Evolutionary conservation across 1,140 invertebrate species (phyloP).

Genomic region (Bemisia tabaci): DNA sequence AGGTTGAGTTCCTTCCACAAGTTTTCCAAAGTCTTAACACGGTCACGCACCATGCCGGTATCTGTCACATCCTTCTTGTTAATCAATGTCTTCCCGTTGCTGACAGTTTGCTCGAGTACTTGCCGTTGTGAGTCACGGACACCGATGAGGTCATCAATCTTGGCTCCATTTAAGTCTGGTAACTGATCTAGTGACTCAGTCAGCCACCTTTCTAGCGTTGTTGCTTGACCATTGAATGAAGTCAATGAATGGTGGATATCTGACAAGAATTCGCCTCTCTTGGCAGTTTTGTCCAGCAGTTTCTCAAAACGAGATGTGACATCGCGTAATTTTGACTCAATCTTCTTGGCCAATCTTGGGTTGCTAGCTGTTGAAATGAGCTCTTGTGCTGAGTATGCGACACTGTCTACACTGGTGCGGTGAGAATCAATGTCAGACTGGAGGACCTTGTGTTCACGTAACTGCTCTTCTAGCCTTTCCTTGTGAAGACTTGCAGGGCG

Average conservation of each 20-base stretch:
- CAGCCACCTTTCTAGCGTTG: conserved; percentile 55
- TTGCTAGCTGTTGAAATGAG: conserved; percentile 68
- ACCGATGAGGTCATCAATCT: conserved; percentile 35
- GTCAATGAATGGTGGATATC: conserved; percentile 57
- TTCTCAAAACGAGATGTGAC: conserved; percentile 68
- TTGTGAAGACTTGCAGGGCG: conserved; percentile 75
- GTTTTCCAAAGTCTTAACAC: conserved; percentile 71
- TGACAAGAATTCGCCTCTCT: conserved; percentile 64
- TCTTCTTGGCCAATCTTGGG: conserved; percentile 71
- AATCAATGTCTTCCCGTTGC: conserved; percentile 68
- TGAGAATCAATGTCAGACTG: conserved; percentile 74
- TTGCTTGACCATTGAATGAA: conserved; percentile 53
- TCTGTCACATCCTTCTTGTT: conserved; percentile 82
- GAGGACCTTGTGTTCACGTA: conserved; percentile 63
- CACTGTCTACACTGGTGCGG: conserved; percentile 65
- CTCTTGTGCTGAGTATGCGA: conserved; percentile 62
- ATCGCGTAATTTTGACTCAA: conserved; percentile 75
- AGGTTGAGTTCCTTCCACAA: conserved; percentile 74
- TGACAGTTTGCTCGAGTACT: conserved; percentile 61
- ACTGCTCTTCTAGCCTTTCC: conserved; percentile 79
- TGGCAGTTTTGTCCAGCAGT: conserved; percentile 60
- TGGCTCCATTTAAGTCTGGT: conserved; percentile 59
- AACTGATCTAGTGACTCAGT: conserved; percentile 55
- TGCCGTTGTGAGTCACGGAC: conserved; percentile 40
- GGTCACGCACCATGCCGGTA: conserved; percentile 66